Percentiles rank a stretch among this genome's conserved stretches.
phyloP scores from a whole-genome alignment of 2,113 vertebrate species.

The Aegithalos caudatus region DNA sequence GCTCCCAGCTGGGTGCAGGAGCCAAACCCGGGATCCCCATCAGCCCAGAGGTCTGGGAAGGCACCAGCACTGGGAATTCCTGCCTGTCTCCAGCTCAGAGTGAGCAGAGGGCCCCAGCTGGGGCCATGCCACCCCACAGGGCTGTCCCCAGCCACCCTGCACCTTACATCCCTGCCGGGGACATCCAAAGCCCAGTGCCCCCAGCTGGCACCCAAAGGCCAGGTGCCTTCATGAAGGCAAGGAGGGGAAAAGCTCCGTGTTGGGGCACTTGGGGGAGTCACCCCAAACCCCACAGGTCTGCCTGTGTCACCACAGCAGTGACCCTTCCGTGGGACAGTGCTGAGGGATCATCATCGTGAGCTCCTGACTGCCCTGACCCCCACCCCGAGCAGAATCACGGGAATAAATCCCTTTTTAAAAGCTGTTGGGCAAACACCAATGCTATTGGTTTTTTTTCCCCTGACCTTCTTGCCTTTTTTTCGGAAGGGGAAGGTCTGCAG shows the following conservation, averaged over 20 bases:
- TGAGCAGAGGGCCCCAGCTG: neutral
- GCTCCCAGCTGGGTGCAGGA: neutral
- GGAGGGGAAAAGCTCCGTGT: neutral
- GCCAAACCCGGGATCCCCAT: neutral
- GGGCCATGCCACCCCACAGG: rapidly evolving
- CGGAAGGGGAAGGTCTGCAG: conserved; percentile 12
- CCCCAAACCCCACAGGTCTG: neutral
- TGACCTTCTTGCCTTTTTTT: neutral
- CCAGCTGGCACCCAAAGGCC: neutral
- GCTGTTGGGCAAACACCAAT: neutral
- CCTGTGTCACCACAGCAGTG: rapidly evolving
- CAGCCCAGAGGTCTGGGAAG: neutral
- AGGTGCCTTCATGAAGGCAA: neutral
- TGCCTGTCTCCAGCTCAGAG: neutral
- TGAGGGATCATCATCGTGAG: rapidly evolving
- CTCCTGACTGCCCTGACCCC: rapidly evolving
- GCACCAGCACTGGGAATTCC: neutral
- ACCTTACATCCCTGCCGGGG: neutral
- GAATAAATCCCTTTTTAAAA: neutral
- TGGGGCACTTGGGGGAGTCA: neutral
- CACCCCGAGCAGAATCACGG: rapidly evolving
- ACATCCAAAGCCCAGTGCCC: neutral
- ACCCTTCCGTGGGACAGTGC: rapidly evolving
- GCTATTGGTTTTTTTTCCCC: neutral
- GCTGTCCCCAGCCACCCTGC: neutral